Evolutionary conservation across 2,113 vertebrate species (phyloP).

Genomic region (Mesembrinibis cayennensis): DNA sequence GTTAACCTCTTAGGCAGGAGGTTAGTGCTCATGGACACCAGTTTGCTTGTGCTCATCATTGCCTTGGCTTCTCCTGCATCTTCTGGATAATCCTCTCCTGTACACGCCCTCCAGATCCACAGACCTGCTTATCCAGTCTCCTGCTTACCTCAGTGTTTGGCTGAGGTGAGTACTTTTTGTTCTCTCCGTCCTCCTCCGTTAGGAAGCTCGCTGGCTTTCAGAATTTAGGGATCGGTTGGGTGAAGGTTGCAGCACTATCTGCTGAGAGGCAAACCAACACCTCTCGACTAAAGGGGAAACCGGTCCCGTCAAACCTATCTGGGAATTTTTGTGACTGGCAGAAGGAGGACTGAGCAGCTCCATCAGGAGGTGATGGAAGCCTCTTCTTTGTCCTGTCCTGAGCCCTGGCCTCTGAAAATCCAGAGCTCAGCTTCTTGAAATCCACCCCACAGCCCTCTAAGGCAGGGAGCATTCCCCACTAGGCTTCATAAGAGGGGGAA

Average conservation of each 20-base stretch:
- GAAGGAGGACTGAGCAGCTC: neutral
- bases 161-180: neutral
- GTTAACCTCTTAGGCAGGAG: neutral
- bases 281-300: neutral
- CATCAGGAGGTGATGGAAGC: neutral
- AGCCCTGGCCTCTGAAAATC: neutral
- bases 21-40: neutral
- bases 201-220: constrained; percentile 26
- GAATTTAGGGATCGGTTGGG: neutral
- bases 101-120: neutral
- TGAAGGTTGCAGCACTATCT: neutral
- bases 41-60: neutral
- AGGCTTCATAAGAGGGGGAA: neutral
- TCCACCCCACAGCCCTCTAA: neutral
- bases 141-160: neutral
- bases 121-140: constrained; percentile 33
- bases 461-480: neutral
- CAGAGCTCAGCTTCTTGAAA: neutral
- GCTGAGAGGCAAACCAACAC: neutral
- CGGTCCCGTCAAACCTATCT: neutral
- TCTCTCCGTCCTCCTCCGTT: neutral
- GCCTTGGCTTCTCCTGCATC: neutral
- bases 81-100: neutral
- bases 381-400: neutral
- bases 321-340: neutral